A percentile compares a stretch with the other conserved stretches of the same genome.
These are phyloP conservation scores for Neria commutata DNA, from an alignment of 2,888 invertebrate genomes.

Conservation along the genomic window DNA sequence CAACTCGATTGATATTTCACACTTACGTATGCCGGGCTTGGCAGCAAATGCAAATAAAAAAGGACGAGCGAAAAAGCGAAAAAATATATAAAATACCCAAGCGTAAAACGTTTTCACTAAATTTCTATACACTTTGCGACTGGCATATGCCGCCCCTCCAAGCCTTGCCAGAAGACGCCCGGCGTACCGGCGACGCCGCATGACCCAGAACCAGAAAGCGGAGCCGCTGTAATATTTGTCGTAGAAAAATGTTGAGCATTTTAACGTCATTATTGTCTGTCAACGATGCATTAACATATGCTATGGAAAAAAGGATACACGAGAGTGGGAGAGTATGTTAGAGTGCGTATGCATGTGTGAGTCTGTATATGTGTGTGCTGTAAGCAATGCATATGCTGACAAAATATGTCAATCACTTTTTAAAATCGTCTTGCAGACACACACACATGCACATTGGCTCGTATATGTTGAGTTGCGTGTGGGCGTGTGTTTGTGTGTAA, in stretches of 20 bases:
- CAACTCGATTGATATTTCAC: conserved; percentile 28
- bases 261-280: conserved; percentile 56
- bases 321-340: not conserved
- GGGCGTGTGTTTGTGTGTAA: too few species aligned
- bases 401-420: conserved; percentile 52
- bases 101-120: not conserved
- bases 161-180: not conserved
- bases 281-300: conserved; percentile 52
- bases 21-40: conserved; percentile 17
- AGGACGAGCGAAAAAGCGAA: conserved; percentile 1
- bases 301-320: conserved; percentile 9
- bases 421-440: not conserved
- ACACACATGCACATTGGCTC: too few species aligned
- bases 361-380: too few species aligned
- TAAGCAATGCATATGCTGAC: conserved; percentile 43
- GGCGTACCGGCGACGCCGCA: not conserved
- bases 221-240: too few species aligned
- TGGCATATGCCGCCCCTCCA: not conserved
- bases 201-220: conserved; percentile 12
- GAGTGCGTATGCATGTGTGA: not conserved
- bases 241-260: conserved; percentile 49
- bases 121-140: not conserved
- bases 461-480: too few species aligned
- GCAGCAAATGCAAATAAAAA: not conserved
- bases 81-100: not conserved